Evolutionary conservation across 2,113 vertebrate species (phyloP), one percentile per base, ranked within the genome.

Genomic region (Oryzias melastigma): DNA sequence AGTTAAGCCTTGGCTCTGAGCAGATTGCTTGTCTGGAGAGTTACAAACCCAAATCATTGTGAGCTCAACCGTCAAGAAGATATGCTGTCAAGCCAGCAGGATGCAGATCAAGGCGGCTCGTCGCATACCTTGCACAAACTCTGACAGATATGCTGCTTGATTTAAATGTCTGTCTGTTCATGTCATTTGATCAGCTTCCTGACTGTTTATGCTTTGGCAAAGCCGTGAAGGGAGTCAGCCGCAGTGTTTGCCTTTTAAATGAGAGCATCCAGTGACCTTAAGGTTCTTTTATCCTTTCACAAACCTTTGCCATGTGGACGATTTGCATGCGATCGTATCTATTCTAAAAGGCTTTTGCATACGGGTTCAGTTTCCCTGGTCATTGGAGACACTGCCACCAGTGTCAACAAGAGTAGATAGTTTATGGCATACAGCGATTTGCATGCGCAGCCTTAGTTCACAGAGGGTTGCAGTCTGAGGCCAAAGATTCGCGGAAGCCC

Each of bases 191-290:
- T 35, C 83, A 75, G 54, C 58, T 35, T 66, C 48, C 63, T 58
- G 79, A 61, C 81, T 86, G 85, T 88, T 85, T 85, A 78, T 73
- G 59, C 64, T 78, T 76, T 88, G 70, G 81, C 81, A 85, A 65
- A 78, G 66, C 68, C 59, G 67, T 55, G 75, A 77, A 70, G 74
- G 69, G 70, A 82, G 71, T 50, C 67, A 80, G 84, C 84, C 79
- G 5, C 85, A 66, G 68, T 73, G 80, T 91, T 91, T 91, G 85
- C 81, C 75, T 90, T 59, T 81, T 74, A 88, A 90, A 91, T 88
- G 80, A 88, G 80, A 85, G 66, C 72, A 70, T 63, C 84, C 85
- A 73, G 68, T 81, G 70, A 74, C 78, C 62, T 61, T 67, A 75
- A 78, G 71, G 68, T 73, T 62, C 68, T 70, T 55, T 74, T 66